Conservation (phyloP, 2,113 vertebrate species). For the Danionella cerebrum region DNA sequence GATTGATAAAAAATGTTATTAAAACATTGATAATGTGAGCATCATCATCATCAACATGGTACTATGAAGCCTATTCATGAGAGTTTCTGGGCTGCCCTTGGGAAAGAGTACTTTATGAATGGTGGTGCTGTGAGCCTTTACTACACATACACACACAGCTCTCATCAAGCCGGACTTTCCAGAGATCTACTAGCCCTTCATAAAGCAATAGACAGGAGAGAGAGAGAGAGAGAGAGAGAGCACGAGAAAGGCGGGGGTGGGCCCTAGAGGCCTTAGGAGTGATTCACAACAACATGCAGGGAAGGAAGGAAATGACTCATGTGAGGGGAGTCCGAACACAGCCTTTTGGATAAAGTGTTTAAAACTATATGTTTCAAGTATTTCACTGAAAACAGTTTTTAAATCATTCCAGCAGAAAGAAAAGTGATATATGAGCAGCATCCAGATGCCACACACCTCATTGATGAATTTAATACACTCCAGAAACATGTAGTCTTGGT, state of each 20-base stretch:
- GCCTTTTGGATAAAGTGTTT: constrained; percentile 60
- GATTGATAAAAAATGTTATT: too few species aligned
- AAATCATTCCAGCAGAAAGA: too few species aligned
- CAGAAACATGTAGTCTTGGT: constrained; percentile 93
- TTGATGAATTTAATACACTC: constrained; percentile 93
- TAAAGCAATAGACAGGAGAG: neutral
- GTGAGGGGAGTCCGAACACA: constrained; percentile 78
- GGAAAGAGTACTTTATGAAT: constrained; percentile 42
- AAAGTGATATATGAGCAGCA: neutral
- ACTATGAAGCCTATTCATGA: constrained; percentile 16
- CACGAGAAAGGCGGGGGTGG: constrained; percentile 57
- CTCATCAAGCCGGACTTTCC: constrained; percentile 32
- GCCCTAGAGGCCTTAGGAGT: constrained; percentile 63
- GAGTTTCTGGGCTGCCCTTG: constrained; percentile 7
- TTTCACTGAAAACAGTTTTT: neutral
- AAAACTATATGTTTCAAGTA: neutral
- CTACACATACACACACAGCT: constrained; percentile 18
- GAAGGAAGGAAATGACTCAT: constrained; percentile 99
- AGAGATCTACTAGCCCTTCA: constrained; percentile 19
- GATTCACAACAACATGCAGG: constrained; percentile 97
- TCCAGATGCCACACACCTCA: constrained; percentile 51
- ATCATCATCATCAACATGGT: neutral
- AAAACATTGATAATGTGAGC: neutral
- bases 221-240: constrained; percentile 21
- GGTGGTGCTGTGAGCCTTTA: constrained; percentile 35